A percentile compares a stretch with the other conserved stretches of the same genome.
phyloP scores from a whole-genome alignment of 2,797 vertebrate genomes.

The Chaetophractus vellerosus region DNA sequence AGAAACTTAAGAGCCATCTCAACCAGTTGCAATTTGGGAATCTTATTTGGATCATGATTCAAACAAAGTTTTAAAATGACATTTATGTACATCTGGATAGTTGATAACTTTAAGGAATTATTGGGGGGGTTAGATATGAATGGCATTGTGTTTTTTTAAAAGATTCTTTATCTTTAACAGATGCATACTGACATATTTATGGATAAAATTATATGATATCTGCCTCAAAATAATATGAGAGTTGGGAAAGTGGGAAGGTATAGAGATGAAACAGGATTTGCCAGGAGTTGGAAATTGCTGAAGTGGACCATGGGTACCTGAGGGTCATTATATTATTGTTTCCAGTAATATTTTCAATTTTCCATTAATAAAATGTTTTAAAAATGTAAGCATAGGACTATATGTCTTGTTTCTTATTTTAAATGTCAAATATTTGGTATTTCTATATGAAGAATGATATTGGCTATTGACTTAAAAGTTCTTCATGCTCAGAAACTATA shows the following conservation, averaged over 20 bases:
- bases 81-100: neutral
- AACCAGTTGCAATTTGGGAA: neutral
- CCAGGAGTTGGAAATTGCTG: neutral
- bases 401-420: constrained; percentile 51
- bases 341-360: neutral
- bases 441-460: neutral
- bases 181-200: neutral
- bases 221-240: neutral
- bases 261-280: neutral
- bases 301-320: neutral
- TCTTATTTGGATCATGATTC: neutral
- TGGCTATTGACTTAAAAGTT: neutral
- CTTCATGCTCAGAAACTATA: neutral
- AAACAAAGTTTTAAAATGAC: neutral
- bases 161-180: neutral
- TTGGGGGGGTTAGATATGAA: neutral
- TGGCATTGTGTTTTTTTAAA: neutral
- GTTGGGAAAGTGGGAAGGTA: neutral
- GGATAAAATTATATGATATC: neutral
- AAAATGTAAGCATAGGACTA: neutral
- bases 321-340: neutral
- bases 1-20: neutral
- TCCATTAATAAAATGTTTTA: neutral
- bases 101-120: neutral
- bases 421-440: neutral